phyloP scores from a whole-genome alignment of 2,888 invertebrate genomes.

The Diachrysia chrysitis region DNA sequence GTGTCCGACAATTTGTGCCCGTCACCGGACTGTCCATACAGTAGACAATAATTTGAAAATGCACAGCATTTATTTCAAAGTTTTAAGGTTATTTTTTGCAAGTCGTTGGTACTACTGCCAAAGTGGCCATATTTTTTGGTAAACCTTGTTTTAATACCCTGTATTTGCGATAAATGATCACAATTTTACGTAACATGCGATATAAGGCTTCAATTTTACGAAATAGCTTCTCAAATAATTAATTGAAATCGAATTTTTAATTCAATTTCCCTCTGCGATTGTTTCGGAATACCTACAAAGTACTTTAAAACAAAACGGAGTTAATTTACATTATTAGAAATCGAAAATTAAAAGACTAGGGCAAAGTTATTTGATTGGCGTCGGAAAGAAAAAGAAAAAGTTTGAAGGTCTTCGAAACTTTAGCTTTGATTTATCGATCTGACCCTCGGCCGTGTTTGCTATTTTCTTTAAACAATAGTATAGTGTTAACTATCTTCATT shows the following conservation, averaged over 20 bases:
- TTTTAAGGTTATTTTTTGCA: background rate
- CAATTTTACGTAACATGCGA: background rate
- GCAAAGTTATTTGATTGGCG: conserved; percentile 52
- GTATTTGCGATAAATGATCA: too few species aligned
- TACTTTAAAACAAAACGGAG: conserved; percentile 26
- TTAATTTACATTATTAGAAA: conserved; percentile 25
- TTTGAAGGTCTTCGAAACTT: conserved; percentile 42
- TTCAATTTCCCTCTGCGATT: conserved; percentile 6
- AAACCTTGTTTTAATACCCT: too few species aligned
- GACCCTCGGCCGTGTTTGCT: conserved; percentile 25
- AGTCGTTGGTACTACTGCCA: too few species aligned
- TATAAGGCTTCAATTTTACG: background rate
- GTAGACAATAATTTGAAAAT: background rate
- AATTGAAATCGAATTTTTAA: conserved; percentile 3
- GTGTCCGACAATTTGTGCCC: background rate
- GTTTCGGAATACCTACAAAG: conserved; percentile 10
- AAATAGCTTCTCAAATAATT: background rate
- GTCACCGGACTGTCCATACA: background rate
- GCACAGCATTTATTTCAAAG: background rate
- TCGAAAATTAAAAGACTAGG: conserved; percentile 36
- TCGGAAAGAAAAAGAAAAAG: conserved; percentile 43
- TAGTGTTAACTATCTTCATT: conserved; percentile 34
- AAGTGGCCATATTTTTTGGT: too few species aligned
- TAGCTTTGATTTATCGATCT: conserved; percentile 55
- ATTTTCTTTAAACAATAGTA: conserved; percentile 22